A percentile compares a stretch with the other conserved stretches of the same genome.
These are phyloP conservation scores for Quiscalus mexicanus DNA, from an alignment of 2,113 vertebrate species.

Conservation along the genomic window DNA sequence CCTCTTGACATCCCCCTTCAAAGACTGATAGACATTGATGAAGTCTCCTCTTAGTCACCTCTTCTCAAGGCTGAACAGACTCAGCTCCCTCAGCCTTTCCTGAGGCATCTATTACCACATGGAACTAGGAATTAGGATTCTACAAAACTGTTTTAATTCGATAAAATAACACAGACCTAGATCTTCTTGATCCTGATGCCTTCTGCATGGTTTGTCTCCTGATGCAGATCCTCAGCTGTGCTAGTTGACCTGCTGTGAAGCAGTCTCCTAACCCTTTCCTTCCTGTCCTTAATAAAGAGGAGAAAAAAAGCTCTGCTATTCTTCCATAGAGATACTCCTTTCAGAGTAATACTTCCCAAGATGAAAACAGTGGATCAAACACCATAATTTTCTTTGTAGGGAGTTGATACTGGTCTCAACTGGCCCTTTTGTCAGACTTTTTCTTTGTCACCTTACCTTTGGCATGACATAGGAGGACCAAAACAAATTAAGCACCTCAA, in stretches of 20 bases:
- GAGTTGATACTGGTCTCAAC: neutral
- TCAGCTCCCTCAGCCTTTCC: neutral
- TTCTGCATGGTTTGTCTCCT: neutral
- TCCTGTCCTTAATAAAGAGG: neutral
- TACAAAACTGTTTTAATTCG: neutral
- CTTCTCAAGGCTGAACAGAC: neutral
- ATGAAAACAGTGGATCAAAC: neutral
- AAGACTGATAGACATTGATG: neutral
- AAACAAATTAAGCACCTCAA: neutral
- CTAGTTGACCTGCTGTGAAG: neutral
- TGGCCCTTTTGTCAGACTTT: neutral
- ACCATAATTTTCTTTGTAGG: neutral
- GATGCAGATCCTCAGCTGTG: neutral
- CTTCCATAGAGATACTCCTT: neutral
- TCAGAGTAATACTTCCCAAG: neutral
- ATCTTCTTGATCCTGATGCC: neutral
- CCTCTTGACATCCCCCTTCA: accelerated
- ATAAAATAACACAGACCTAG: neutral
- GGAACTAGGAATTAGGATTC: neutral
- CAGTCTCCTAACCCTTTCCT: neutral
- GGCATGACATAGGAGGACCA: neutral
- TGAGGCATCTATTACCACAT: neutral
- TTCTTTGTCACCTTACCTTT: neutral
- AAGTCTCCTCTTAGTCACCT: accelerated
- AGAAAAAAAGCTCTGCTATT: neutral